phyloP scores from a whole-genome alignment of 2,797 vertebrate species.

The Onychomys leucogaster region DNA sequence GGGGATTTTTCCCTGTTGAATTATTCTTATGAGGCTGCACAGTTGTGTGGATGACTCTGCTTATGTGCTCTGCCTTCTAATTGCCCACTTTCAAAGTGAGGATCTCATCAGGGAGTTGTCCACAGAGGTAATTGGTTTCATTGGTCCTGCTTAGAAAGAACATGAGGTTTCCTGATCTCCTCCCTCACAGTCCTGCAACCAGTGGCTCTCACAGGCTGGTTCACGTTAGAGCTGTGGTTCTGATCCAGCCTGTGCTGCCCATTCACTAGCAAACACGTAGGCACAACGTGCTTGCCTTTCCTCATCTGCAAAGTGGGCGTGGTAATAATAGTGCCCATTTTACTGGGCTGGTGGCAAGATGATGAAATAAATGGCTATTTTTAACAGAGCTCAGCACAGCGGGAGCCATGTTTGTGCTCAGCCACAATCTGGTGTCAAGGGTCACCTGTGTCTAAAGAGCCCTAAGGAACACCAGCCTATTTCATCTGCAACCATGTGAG shows the following conservation, averaged over 20 bases:
- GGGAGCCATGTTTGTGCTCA: not conserved
- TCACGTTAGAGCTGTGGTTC: not conserved
- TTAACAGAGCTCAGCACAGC: not conserved
- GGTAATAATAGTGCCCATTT: not conserved
- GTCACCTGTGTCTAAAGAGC: not conserved
- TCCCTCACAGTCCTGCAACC: not conserved
- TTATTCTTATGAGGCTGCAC: slow-evolving; percentile 48
- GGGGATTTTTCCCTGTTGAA: slow-evolving; percentile 64
- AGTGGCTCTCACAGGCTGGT: not conserved
- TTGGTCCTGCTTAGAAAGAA: slow-evolving; percentile 54
- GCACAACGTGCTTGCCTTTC: not conserved
- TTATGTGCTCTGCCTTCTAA: slow-evolving; percentile 53
- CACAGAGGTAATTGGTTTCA: slow-evolving; percentile 3
- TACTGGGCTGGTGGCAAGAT: not conserved
- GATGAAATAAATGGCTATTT: not conserved
- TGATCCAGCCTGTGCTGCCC: not conserved
- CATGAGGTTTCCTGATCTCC: not conserved
- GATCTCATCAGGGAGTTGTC: slow-evolving; percentile 49
- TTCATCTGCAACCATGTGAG: not conserved
- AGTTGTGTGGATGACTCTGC: not conserved
- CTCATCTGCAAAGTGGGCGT: not conserved
- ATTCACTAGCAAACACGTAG: not conserved
- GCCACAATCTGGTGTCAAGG: not conserved
- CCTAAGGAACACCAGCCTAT: not conserved
- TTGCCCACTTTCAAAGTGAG: slow-evolving; percentile 57